phyloP scores from a whole-genome alignment of 1,140 invertebrate genomes.

The Nylanderia fulva region DNA sequence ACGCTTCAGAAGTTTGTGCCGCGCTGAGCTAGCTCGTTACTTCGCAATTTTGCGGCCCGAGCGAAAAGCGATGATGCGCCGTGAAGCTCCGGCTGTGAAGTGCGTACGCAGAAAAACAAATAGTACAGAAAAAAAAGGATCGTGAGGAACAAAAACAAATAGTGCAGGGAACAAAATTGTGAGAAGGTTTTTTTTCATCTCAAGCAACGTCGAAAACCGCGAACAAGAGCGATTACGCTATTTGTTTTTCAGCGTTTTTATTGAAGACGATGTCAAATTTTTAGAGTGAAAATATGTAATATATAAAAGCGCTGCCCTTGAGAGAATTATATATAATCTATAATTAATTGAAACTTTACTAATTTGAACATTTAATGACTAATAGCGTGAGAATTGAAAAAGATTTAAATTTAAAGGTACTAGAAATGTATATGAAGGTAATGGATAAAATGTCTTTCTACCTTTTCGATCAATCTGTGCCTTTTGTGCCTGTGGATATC shows the following conservation, averaged over 20 bases:
- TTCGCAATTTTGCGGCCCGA: constrained; percentile 74
- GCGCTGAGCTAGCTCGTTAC: constrained; percentile 80
- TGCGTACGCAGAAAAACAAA: constrained; percentile 45
- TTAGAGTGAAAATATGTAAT: neutral
- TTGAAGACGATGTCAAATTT: neutral
- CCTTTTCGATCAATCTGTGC: neutral
- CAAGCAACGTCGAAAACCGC: neutral
- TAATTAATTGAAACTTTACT: neutral
- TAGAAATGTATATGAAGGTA: neutral
- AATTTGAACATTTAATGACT: neutral
- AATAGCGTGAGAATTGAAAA: neutral
- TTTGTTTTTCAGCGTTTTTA: neutral
- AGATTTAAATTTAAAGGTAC: neutral
- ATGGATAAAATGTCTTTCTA: neutral
- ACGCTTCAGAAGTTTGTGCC: constrained; percentile 78
- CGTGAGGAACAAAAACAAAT: no score
- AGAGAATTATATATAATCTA: neutral
- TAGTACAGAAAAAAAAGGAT: no score
- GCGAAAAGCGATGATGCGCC: constrained; percentile 65
- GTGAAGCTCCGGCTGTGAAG: constrained; percentile 48
- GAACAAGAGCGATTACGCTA: constrained; percentile 14
- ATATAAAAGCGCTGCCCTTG: neutral
- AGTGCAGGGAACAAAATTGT: constrained; percentile 46
- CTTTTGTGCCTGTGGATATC: neutral
- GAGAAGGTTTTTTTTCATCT: constrained; percentile 64